A percentile compares a stretch with the other conserved stretches of the same genome.
phyloP scores from a whole-genome alignment of 1,140 invertebrate species.

The Drusus annulatus region DNA sequence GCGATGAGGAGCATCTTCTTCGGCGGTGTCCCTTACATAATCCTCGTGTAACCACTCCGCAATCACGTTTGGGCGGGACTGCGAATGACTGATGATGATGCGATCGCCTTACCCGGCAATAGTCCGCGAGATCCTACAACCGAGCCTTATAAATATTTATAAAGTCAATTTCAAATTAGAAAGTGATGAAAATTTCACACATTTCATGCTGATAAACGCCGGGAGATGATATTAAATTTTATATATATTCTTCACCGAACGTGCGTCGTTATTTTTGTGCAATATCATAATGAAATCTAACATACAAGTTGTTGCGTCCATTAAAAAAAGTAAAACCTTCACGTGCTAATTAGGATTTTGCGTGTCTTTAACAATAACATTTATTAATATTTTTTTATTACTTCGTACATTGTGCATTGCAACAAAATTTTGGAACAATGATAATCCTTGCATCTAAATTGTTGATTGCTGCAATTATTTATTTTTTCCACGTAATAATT shows the following conservation, averaged over 20 bases:
- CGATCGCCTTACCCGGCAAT: background rate
- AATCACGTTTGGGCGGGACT: conserved; percentile 41
- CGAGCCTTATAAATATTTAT: background rate
- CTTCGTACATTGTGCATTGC: no score
- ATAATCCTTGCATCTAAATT: background rate
- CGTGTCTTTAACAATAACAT: no score
- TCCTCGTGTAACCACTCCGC: conserved; percentile 34
- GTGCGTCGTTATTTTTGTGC: no score
- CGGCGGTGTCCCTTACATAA: conserved; percentile 30
- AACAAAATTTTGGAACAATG: background rate
- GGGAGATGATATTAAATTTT: no score
- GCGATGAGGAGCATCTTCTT: conserved; percentile 35
- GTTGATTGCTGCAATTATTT: background rate
- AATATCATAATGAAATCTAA: no score
- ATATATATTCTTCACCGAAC: no score
- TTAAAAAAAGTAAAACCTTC: no score
- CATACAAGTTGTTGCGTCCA: no score
- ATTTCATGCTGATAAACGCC: no score
- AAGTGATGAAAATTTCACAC: conserved; percentile 13
- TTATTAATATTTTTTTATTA: no score
- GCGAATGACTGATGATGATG: conserved; percentile 26
- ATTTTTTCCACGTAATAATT: background rate
- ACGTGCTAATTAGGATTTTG: no score
- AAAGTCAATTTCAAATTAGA: conserved; percentile 3
- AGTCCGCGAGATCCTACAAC: background rate